A percentile compares a stretch with the other conserved stretches of the same genome.
phyloP scores from a whole-genome alignment of 2,797 vertebrate genomes.

The Cichlasoma orientale region DNA sequence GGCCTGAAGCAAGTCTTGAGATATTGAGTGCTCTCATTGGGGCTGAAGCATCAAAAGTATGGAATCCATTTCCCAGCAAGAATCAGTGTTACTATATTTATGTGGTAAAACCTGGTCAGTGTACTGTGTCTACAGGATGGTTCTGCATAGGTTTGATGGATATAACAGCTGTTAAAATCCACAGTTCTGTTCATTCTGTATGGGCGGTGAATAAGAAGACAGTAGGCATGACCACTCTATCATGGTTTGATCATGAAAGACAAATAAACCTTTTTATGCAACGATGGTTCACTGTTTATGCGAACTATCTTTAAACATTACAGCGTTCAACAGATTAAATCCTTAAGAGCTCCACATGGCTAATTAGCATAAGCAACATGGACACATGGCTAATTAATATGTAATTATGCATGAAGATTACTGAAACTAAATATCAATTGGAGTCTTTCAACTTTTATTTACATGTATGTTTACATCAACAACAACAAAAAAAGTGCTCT shows the following conservation, averaged over 20 bases:
- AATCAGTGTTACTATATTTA: slow-evolving; percentile 36
- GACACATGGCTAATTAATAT: not conserved
- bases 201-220: not conserved
- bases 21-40: slow-evolving; percentile 63
- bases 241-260: not conserved
- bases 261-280: not conserved
- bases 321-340: not conserved
- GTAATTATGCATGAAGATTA: not conserved
- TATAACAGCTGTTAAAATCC: not conserved
- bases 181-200: not conserved
- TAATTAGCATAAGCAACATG: not conserved
- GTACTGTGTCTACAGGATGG: not conserved
- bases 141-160: not conserved
- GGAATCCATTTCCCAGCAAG: slow-evolving; percentile 51
- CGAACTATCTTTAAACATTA: not conserved
- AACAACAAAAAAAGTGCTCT: not conserved
- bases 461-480: not conserved
- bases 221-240: not conserved
- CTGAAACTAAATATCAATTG: not conserved
- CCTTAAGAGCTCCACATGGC: not conserved
- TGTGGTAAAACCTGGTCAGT: slow-evolving; percentile 13
- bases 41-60: slow-evolving; percentile 45
- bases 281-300: not conserved
- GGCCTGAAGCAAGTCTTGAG: slow-evolving; percentile 50
- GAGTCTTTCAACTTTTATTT: not conserved